Evolutionary conservation across 2,888 invertebrate genomes (phyloP), one percentile per base, ranked within the genome.

Genomic region (Sussaba pulchella): DNA sequence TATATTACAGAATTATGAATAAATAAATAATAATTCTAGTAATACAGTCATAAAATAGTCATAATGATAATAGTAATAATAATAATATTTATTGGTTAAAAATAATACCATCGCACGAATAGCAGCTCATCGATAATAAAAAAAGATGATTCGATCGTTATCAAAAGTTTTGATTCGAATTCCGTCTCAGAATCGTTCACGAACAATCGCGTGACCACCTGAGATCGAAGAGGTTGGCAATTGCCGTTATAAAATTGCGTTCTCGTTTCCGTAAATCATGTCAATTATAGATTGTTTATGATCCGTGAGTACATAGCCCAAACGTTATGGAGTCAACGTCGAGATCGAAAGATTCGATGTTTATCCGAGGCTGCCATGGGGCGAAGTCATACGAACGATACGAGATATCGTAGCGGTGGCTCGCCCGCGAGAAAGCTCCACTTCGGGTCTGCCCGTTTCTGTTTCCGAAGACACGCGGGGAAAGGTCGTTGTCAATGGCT

Each of bases 261-360:
- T 59, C 61, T 36, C 45, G 26, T 31, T 83, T 67, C 86, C 75
- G 86, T 89, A 88, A 88, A 90, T 91, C 89, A 88, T 87, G 90
- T 90, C 90, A 91, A 91, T 90, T 91, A 91, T 90, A 87, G 87
- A 89, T 89, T 89, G 88, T 90, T 91, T 91, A 91, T 90, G 90
- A 91, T 89, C 86, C 79, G 43, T 59, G 31, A 39, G 47, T 36
- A 39, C 43, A 26, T 31, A 5, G 31, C 31, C 31, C 47, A 14
- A 36, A 31, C 24, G 36, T 24, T 64, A 36, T 52, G 45, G 21
- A 19, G 36, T 47, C 31, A 47, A 5, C 43, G 12, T 36, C 21
- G 43, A 66, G 75, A 75, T 72, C 24, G 24, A 17, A 74, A 75
- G 73, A 74, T 78, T 57, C 50, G 81, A 82, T 82, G 39, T 43